These are phyloP conservation scores for Anthopleura sola DNA, from an alignment of 64 coral and sea anemone genomes.

Conservation along the genomic window DNA sequence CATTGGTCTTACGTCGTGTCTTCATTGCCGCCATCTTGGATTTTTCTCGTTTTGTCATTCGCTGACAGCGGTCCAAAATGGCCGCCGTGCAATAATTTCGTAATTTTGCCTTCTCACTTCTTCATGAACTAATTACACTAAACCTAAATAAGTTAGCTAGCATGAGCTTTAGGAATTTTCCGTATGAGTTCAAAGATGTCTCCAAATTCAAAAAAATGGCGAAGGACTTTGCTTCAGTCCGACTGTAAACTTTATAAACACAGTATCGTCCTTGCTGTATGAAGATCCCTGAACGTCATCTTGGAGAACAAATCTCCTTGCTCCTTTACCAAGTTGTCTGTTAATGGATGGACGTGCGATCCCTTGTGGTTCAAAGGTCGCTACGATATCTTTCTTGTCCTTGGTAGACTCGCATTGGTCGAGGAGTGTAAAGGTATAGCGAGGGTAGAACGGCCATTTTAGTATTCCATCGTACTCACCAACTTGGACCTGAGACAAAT, in stretches of 20 bases:
- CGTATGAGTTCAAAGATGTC: background rate
- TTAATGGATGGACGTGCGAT: slow-evolving; percentile 78
- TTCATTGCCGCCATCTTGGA: no score
- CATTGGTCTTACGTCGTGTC: no score
- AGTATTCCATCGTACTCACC: slow-evolving; percentile 87
- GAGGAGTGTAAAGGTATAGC: slow-evolving; percentile 82
- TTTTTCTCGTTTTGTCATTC: no score
- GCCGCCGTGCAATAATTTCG: background rate
- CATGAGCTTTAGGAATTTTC: no score
- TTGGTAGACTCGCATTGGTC: slow-evolving; percentile 73
- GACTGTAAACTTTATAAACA: slow-evolving; percentile 90
- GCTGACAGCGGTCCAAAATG: background rate
- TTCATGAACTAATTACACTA: background rate
- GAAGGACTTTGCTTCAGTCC: slow-evolving; percentile 56
- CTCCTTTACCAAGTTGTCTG: slow-evolving; percentile 94
- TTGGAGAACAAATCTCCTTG: slow-evolving; percentile 87
- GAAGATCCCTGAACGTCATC: slow-evolving; percentile 58
- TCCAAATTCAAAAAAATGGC: slow-evolving; percentile 43
- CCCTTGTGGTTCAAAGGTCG: slow-evolving; percentile 85
- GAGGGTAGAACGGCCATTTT: slow-evolving; percentile 84
- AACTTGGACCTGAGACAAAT: slow-evolving; percentile 63
- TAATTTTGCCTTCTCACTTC: background rate
- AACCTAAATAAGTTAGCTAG: no score
- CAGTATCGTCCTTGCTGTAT: slow-evolving; percentile 84
- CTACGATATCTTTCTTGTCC: slow-evolving; percentile 68